Percentiles rank a stretch among this genome's conserved stretches.
phyloP scores from a whole-genome alignment of 2,888 invertebrate species.

The Dorcus hopei region DNA sequence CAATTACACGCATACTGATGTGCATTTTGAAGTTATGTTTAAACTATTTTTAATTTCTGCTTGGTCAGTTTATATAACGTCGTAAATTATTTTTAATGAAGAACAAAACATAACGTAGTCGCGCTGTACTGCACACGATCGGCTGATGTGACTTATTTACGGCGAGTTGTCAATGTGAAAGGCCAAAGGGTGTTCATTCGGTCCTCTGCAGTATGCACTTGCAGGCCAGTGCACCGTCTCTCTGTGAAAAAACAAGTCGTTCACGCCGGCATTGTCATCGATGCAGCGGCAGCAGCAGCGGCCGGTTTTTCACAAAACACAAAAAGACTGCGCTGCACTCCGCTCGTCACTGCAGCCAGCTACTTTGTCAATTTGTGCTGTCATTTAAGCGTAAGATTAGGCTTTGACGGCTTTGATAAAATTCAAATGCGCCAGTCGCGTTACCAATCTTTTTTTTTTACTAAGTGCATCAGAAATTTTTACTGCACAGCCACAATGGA shows the following conservation, averaged over 20 bases:
- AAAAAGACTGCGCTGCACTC: slow-evolving; percentile 4
- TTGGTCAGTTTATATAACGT: not conserved
- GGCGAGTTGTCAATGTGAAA: slow-evolving; percentile 6
- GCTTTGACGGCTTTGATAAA: slow-evolving; percentile 22
- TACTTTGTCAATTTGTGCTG: slow-evolving; percentile 26
- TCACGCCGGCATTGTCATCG: slow-evolving; percentile 9
- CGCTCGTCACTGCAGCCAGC: slow-evolving; percentile 1
- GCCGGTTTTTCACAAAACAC: slow-evolving; percentile 1
- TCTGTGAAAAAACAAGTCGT: slow-evolving; percentile 10
- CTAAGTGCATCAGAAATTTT: not conserved
- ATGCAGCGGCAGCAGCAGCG: not conserved
- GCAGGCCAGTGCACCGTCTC: slow-evolving; percentile 7
- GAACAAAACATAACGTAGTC: not conserved
- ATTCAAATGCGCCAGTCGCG: slow-evolving; percentile 3
- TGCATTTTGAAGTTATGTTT: too few species aligned
- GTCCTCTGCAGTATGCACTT: slow-evolving; percentile 7
- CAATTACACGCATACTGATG: too few species aligned
- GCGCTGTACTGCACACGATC: slow-evolving; percentile 1
- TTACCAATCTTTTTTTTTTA: slow-evolving; percentile 5
- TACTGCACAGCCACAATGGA: not conserved
- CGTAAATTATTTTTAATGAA: not conserved
- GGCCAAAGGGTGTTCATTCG: slow-evolving; percentile 4
- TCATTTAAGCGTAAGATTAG: slow-evolving; percentile 31
- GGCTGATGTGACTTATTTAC: slow-evolving; percentile 5
- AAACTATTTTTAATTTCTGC: too few species aligned